A percentile compares a stretch with the other conserved stretches of the same genome.
These are phyloP conservation scores for Panthera tigris DNA, from an alignment of 2,113 vertebrate species.

Conservation along the genomic window DNA sequence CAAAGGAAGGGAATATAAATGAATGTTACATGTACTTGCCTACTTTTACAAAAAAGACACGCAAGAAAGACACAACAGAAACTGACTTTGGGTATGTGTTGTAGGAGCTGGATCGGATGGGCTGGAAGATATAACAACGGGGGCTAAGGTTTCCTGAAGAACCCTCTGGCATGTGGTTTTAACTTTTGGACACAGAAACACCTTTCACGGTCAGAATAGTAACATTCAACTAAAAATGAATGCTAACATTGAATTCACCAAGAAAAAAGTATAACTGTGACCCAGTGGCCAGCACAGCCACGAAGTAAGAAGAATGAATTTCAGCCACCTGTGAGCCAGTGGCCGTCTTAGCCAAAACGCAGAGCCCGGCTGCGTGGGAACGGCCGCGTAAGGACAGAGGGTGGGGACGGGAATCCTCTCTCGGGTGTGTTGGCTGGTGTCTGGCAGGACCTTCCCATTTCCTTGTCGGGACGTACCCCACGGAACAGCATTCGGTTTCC, in stretches of 20 bases:
- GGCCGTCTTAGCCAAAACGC: rapidly evolving
- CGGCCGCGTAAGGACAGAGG: rapidly evolving
- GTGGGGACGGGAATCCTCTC: rapidly evolving
- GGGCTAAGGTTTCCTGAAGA: neutral
- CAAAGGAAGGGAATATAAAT: neutral
- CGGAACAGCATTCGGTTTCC: rapidly evolving
- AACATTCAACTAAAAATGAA: neutral
- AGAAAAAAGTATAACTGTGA: neutral
- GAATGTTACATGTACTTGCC: neutral
- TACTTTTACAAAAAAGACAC: neutral
- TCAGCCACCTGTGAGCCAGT: neutral
- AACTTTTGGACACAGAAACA: neutral
- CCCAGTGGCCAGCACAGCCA: rapidly evolving
- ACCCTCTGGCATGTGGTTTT: neutral
- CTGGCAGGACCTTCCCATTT: rapidly evolving
- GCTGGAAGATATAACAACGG: rapidly evolving
- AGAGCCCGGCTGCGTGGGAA: rapidly evolving
- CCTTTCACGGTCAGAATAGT: neutral
- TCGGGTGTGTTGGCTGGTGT: rapidly evolving
- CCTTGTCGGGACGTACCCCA: rapidly evolving
- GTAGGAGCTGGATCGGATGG: rapidly evolving
- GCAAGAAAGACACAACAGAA: neutral
- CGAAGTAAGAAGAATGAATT: neutral
- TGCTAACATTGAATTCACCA: neutral
- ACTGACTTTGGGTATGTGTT: neutral